Base-by-base conservation (phyloP, 2,113 vertebrate species). In the Pomatostomus ruficeps region DNA sequence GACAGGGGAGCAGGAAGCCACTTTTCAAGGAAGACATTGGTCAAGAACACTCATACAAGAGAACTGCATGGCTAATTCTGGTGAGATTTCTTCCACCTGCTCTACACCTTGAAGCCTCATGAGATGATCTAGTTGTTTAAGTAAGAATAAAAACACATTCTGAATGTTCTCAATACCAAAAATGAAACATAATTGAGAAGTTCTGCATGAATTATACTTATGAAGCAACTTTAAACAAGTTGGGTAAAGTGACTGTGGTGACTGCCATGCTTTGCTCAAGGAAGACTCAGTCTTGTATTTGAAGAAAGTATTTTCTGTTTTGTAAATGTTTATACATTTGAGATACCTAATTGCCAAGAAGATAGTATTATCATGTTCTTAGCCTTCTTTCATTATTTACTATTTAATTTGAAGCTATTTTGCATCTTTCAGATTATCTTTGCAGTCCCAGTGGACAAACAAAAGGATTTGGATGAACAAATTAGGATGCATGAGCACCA, bases 1-100 rank as follows among this genome's bases (percentile, higher is more conserved):
- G 2, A 3, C 9, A 66, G 18, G 1, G 7, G 11, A 1, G 9
- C 43, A 20, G 42, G 28, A 38, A 43, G 6, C 2, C 8, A 31
- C 19, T 82, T 55, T 62, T 24, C 29, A 79, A 75, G 23, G 59
- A 45, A 76, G 49, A 58, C 15, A 38, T 14, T 22, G 7, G 17
- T 22, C 21, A 76, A 40, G 29, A 84, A 28, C 12, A 54, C 9
- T 49, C 38, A 26, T 12, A 66, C 25, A 68, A 52, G 38, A 54
- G 28, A 38, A 22, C 20, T 83, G 24, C 2, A 1, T 28, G 33
- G 35, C 21, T 74, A 4, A n/a, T 77, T 54, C 12, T n/a, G 26
- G 22, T n/a, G n/a, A 52, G 23, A 75, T 77, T 79, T 55, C 52
- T 72, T 38, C 36, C 12, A 72, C 31, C 29, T 75, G n/a, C 36